Base-by-base conservation (phyloP, 1,140 invertebrate species). In the Lineus longissimus region DNA sequence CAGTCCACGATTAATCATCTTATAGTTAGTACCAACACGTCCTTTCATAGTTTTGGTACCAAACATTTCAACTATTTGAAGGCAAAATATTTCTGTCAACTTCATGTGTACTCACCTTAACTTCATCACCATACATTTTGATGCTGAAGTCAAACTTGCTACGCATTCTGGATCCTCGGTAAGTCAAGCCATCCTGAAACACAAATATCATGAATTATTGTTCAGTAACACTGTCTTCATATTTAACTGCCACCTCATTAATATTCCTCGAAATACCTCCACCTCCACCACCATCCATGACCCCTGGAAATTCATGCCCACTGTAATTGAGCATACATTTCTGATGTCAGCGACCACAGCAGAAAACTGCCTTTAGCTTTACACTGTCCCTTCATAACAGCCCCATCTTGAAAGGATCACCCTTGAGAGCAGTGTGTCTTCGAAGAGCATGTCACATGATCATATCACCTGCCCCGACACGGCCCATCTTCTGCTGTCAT, bases 51-150 rank as follows among this genome's bases (percentile, higher is more conserved):
- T n/a, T n/a, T n/a, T n/a, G n/a, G n/a, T n/a, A n/a, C n/a, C n/a
- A n/a, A n/a, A n/a, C n/a, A n/a, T n/a, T n/a, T n/a, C n/a, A n/a
- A n/a, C n/a, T n/a, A n/a, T n/a, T n/a, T n/a, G n/a, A n/a, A n/a
- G n/a, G n/a, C n/a, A n/a, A n/a, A n/a, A n/a, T n/a, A n/a, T n/a
- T n/a, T n/a, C n/a, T n/a, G n/a, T n/a, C n/a, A n/a, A n/a, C n/a
- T 36, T 36, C 6, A 36, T 13, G 17, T 40, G 6, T 33, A 61
- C 67, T 68, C 57, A 79, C 77, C 72, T 76, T 67, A 1, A 83
- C 78, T 72, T 84, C 83, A 65, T 82, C 81, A 36, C 65, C 67
- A 62, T 82, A 83, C 81, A 83, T 83, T 55, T 76, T 73, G 15
- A 83, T 55, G 61, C 76, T 81, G 65, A 81, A 82, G 55, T 82